Evolutionary conservation across 2,797 vertebrate genomes (phyloP).

Genomic region (Labeo calbasu): DNA sequence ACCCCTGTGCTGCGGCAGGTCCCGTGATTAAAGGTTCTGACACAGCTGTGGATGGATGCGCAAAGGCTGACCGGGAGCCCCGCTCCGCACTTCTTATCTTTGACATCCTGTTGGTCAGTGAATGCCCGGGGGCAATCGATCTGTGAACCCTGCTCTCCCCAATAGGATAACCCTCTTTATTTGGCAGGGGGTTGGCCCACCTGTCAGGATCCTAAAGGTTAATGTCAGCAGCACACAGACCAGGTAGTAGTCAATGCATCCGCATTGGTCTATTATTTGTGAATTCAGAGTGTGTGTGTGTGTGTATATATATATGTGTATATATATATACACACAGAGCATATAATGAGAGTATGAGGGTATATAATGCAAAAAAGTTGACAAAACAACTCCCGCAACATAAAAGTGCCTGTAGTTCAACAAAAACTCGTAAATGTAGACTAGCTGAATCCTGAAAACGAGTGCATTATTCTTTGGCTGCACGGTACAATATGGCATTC

Average conservation of each 20-base stretch:
- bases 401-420: neutral
- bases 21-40: conserved; percentile 75
- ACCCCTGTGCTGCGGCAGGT: conserved; percentile 73
- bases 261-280: neutral
- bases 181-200: conserved; percentile 62
- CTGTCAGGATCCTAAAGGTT: conserved; percentile 70
- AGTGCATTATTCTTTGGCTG: conserved; percentile 27
- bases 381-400: neutral
- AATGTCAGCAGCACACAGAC: conserved; percentile 51
- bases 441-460: neutral
- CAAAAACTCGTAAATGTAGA: neutral
- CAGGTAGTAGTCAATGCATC: conserved; percentile 31
- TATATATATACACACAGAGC: no score
- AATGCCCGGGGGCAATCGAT: conserved; percentile 71
- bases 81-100: conserved; percentile 67
- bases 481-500: conserved; percentile 26
- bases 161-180: conserved; percentile 47
- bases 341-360: no score
- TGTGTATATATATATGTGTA: neutral
- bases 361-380: neutral
- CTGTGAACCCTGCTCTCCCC: conserved; percentile 57
- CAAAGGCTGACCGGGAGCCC: conserved; percentile 67
- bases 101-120: conserved; percentile 70
- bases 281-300: neutral
- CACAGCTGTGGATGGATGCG: conserved; percentile 69